A percentile compares a stretch with the other conserved stretches of the same genome.
phyloP scores from a whole-genome alignment of 1,140 invertebrate genomes.

The Pseudomyrmex flavicornis region DNA sequence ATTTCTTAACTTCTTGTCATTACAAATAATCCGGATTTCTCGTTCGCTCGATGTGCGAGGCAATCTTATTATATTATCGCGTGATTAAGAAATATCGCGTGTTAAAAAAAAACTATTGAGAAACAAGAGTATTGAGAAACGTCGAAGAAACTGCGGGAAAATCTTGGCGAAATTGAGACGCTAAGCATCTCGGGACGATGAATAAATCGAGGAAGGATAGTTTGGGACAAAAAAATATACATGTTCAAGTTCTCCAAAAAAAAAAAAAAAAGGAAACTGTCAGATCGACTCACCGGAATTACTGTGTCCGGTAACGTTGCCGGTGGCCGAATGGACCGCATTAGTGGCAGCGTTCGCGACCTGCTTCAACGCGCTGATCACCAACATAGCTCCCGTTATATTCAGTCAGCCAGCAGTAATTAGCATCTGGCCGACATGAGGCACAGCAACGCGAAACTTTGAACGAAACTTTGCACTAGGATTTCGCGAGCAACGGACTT shows the following conservation, averaged over 20 bases:
- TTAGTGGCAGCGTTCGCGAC: slow-evolving; percentile 81
- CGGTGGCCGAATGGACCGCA: slow-evolving; percentile 80
- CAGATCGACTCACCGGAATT: slow-evolving; percentile 76
- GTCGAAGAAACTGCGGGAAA: neutral
- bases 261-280: neutral
- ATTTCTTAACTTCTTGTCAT: neutral
- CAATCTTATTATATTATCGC: neutral
- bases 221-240: neutral
- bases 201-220: neutral
- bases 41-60: neutral
- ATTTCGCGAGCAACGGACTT: neutral
- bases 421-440: slow-evolving; percentile 6
- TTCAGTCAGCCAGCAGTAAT: neutral
- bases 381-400: slow-evolving; percentile 75
- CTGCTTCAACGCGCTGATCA: slow-evolving; percentile 81
- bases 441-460: neutral
- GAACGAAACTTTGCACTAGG: neutral
- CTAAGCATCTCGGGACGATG: neutral
- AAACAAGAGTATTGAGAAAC: too few species aligned
- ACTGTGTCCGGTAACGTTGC: slow-evolving; percentile 68
- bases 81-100: neutral
- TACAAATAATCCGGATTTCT: neutral
- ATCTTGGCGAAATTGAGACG: neutral
- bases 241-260: neutral
- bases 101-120: neutral